Evolutionary conservation across 2,888 invertebrate genomes (phyloP).

Genomic region (Melangyna quadrimaculata): DNA sequence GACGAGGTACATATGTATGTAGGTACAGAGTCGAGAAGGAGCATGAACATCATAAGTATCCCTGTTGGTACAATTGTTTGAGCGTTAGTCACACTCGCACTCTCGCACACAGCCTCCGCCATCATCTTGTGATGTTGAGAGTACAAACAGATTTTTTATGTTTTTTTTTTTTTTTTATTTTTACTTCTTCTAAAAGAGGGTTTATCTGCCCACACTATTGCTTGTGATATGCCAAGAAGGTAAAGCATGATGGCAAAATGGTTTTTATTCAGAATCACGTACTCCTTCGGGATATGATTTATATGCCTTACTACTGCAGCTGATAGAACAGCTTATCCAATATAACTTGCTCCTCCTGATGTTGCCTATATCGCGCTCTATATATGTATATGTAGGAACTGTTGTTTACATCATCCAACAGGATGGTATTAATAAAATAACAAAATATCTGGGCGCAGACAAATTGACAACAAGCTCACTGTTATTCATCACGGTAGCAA

Average conservation of each 20-base stretch:
- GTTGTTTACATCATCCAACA: conserved; percentile 11
- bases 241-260: conserved; percentile 26
- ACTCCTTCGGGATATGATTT: conserved; percentile 69
- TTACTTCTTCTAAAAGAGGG: conserved; percentile 6
- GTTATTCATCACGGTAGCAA: no score
- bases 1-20: not conserved
- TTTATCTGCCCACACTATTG: conserved; percentile 4
- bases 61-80: conserved; percentile 38
- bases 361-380: conserved; percentile 27
- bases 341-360: conserved; percentile 52
- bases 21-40: conserved; percentile 53
- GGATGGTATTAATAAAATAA: conserved; percentile 2
- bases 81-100: conserved; percentile 39
- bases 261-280: conserved; percentile 69
- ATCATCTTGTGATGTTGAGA: conserved; percentile 34
- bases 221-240: conserved; percentile 16
- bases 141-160: conserved; percentile 47
- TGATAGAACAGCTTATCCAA: conserved; percentile 70
- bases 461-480: no score
- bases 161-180: conserved; percentile 10
- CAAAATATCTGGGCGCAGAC: not conserved
- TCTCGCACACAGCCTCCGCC: conserved; percentile 21
- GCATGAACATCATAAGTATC: conserved; percentile 68
- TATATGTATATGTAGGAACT: no score
- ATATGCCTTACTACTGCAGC: conserved; percentile 61